Base-by-base conservation (phyloP, 2,888 invertebrate genomes). In the Pristionchus exspectatus region DNA sequence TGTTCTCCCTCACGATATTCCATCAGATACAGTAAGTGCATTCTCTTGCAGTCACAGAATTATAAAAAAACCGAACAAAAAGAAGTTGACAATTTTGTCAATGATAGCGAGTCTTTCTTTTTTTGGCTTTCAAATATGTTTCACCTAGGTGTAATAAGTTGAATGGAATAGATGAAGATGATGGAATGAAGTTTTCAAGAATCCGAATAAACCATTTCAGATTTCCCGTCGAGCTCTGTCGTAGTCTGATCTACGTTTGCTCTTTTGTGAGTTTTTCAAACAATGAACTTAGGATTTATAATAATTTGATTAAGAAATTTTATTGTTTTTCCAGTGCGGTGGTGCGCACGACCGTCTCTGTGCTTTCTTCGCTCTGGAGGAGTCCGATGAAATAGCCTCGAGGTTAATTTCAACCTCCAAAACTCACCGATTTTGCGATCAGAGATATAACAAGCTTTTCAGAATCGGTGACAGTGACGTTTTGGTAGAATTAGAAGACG, bases 1-100 rank as follows among this genome's bases (percentile, higher is more conserved):
- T 94, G 72, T 94, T 94, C 38, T 93, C 93, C 0, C 90, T 94
- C 50, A 91, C 94, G 2, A 89, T 94, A 9, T 94, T 94, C 90
- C 92, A 93, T 89, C 93, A 93, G 89, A 87, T 87, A 24, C 66
- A 69, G 87, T 87, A 9, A 63, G 87, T 87, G 12, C n/a, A 12
- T 9, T 44, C 12, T 50, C 7, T 50, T 50, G 44, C 9, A 5
- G 44, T 44, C n/a, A n/a, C n/a, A n/a, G n/a, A 44, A 44, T 9
- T 44, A 44, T 44, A 3, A 44, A 9, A n/a, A n/a, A n/a, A n/a
- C n/a, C n/a, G 44, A 9, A 44, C 44, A 44, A 3, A 44, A 44
- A 44, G 44, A 44, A 50, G 44, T 3, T 50, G 3, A 7, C 44
- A 9, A 44, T 44, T 5, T 44, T 44, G 3, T 44, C 44, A 44